Percentiles rank a stretch among this genome's conserved stretches.
Evolutionary conservation across 2,888 invertebrate species (phyloP).

Genomic region (Branchinecta sandiegonensis): DNA sequence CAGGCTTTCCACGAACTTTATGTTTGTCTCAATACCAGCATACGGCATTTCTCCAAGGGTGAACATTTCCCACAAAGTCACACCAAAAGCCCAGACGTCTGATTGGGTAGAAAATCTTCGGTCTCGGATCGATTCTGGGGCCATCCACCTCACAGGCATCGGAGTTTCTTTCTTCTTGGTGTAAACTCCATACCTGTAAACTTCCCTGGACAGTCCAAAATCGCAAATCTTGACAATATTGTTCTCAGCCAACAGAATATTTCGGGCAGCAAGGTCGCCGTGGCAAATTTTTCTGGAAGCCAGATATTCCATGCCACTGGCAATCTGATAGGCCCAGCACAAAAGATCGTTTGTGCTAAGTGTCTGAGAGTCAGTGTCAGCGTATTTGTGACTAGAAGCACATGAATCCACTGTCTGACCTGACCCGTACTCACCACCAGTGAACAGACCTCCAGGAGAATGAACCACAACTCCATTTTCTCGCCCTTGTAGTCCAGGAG

Average conservation of each 20-base stretch:
- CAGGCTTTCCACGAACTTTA: slow-evolving; percentile 53
- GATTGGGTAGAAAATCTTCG: slow-evolving; percentile 83
- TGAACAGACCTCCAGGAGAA: too few species aligned
- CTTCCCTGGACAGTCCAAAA: slow-evolving; percentile 82
- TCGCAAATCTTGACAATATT: slow-evolving; percentile 92
- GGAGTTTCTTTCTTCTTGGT: slow-evolving; percentile 71
- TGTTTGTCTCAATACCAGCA: slow-evolving; percentile 59
- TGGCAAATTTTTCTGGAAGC: slow-evolving; percentile 73
- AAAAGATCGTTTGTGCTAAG: slow-evolving; percentile 68
- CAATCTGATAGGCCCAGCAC: slow-evolving; percentile 83
- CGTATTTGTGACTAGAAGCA: slow-evolving; percentile 28
- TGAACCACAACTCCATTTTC: too few species aligned
- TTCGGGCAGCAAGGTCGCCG: slow-evolving; percentile 78
- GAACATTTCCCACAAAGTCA: slow-evolving; percentile 79
- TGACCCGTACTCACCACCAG: background rate
- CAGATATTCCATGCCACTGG: slow-evolving; percentile 88
- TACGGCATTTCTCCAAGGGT: slow-evolving; percentile 72
- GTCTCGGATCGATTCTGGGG: slow-evolving; percentile 80
- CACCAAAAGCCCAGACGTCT: slow-evolving; percentile 86
- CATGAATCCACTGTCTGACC: slow-evolving; percentile 3
- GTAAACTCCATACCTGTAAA: slow-evolving; percentile 73
- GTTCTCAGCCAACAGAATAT: slow-evolving; percentile 71
- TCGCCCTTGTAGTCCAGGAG: too few species aligned
- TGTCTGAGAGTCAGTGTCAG: slow-evolving; percentile 27
- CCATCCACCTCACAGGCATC: slow-evolving; percentile 92